These are phyloP conservation scores for Boulengeromyrus knoepffleri DNA, from an alignment of 2,113 vertebrate species.

Conservation along the genomic window DNA sequence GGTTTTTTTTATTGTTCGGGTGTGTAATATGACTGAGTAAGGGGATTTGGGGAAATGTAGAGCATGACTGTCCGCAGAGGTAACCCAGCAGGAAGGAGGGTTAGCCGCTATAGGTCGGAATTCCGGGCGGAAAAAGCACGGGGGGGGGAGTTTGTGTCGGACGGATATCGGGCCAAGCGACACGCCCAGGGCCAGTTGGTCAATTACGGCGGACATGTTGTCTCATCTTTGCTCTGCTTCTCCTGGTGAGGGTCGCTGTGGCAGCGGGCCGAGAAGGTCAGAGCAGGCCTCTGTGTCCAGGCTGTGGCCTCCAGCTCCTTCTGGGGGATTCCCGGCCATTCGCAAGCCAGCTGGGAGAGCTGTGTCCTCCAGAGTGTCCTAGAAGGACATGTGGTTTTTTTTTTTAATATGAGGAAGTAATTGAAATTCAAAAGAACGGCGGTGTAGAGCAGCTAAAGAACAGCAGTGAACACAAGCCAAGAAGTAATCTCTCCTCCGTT, in stretches of 20 bases:
- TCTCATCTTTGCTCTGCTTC: background rate
- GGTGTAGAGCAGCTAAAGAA: background rate
- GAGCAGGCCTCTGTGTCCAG: background rate
- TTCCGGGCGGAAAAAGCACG: background rate
- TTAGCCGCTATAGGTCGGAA: constrained; percentile 15
- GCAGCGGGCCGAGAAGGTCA: background rate
- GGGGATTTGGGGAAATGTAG: constrained; percentile 62
- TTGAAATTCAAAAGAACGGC: background rate
- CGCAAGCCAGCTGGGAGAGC: background rate
- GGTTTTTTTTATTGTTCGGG: constrained; percentile 67
- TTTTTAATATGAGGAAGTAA: background rate
- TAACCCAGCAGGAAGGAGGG: constrained; percentile 45
- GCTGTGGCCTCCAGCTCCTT: background rate
- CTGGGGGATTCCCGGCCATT: background rate
- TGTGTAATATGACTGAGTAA: constrained; percentile 69
- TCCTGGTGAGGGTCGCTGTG: background rate
- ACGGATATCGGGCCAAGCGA: background rate
- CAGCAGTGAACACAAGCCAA: background rate
- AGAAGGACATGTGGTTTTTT: background rate
- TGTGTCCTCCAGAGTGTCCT: background rate
- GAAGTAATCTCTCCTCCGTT: background rate
- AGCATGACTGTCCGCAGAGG: constrained; percentile 58
- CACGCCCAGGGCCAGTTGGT: background rate
- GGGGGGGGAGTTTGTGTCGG: background rate
- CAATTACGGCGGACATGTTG: background rate